Evolutionary conservation across 2,888 invertebrate genomes (phyloP).

Genomic region (Tetrapedia diversipes): DNA sequence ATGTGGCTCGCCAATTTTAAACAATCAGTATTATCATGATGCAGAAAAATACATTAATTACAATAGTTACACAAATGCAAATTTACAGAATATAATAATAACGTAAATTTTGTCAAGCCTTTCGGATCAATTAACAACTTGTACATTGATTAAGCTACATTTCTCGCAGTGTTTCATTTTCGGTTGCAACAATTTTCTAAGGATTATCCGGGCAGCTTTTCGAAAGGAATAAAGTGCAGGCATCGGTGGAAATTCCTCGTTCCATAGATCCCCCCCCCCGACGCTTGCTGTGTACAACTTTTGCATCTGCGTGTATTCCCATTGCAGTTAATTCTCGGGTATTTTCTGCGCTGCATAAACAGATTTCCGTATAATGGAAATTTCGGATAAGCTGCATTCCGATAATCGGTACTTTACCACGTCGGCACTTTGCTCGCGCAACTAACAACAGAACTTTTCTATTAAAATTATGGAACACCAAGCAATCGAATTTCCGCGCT

Average conservation of each 20-base stretch:
- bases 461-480: conserved; percentile 36
- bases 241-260: neutral
- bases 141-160: neutral
- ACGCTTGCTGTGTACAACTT: conserved; percentile 3
- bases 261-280: neutral
- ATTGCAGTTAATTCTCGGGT: conserved; percentile 30
- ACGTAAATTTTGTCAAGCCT: neutral
- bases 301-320: conserved; percentile 13
- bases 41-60: no score
- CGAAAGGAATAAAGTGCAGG: neutral
- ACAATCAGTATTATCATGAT: no score
- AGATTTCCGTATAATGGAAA: conserved; percentile 52
- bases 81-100: neutral
- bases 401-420: conserved; percentile 40
- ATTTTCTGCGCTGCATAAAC: conserved; percentile 34
- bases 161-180: neutral
- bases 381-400: conserved; percentile 49
- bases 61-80: no score
- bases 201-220: neutral
- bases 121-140: neutral
- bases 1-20: no score
- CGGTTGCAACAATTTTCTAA: neutral
- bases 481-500: no score
- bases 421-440: conserved; percentile 4
- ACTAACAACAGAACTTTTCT: conserved; percentile 36